phyloP scores from a whole-genome alignment of 2,888 invertebrate genomes.

The Gasteruption jaculator region DNA sequence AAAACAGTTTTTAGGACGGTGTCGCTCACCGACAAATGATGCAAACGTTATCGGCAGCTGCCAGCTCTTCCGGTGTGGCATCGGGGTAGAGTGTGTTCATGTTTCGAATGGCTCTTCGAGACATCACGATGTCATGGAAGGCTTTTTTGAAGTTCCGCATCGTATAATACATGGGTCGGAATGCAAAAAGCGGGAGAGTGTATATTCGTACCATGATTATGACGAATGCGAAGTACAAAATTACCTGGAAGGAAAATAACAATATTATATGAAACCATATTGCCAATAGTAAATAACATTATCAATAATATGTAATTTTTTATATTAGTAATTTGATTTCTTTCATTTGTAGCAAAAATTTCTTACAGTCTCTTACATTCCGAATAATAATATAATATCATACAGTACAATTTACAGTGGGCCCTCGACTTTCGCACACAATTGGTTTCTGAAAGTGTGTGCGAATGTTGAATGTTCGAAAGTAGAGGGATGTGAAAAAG shows the following conservation, averaged over 20 bases:
- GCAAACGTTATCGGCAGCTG: conserved; percentile 93
- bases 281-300: background rate
- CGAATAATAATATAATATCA: no score
- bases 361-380: no score
- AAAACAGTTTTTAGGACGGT: background rate
- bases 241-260: conserved; percentile 54
- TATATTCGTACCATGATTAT: conserved; percentile 96
- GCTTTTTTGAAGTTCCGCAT: conserved; percentile 97
- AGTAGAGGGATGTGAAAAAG: no score
- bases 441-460: no score
- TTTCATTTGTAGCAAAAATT: background rate
- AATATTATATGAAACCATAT: background rate
- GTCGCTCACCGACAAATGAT: conserved; percentile 80
- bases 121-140: conserved; percentile 93
- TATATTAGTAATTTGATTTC: background rate
- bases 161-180: conserved; percentile 99
- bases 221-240: conserved; percentile 87
- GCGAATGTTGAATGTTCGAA: no score
- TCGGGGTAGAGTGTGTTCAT: conserved; percentile 98
- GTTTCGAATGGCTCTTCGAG: conserved; percentile 91
- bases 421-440: no score
- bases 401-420: no score
- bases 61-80: conserved; percentile 87
- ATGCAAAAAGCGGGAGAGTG: conserved; percentile 95
- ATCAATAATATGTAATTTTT: conserved; percentile 6